A percentile compares a stretch with the other conserved stretches of the same genome.
phyloP scores from a whole-genome alignment of 2,888 invertebrate genomes.

The Dolichopus griseipennis region DNA sequence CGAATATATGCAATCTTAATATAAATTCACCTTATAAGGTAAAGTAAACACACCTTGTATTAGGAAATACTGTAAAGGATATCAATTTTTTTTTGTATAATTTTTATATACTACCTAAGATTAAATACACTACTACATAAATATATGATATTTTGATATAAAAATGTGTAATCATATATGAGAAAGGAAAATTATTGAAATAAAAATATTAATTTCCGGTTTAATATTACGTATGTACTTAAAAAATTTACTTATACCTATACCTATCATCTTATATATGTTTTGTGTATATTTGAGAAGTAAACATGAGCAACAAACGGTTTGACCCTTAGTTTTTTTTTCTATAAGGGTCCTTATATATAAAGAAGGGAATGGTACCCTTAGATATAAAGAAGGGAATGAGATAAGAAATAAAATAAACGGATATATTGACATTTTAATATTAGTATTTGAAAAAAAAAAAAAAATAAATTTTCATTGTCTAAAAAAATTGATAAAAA shows the following conservation, averaged over 20 bases:
- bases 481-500: no score
- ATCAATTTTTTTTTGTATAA: no score
- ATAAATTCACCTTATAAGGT: no score
- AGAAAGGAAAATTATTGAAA: background rate
- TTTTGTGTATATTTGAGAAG: background rate
- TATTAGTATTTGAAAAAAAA: background rate
- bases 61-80: no score
- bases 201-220: constrained; percentile 6
- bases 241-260: background rate
- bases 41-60: no score
- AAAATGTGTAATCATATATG: no score
- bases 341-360: no score
- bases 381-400: background rate
- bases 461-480: no score
- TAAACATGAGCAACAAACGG: background rate
- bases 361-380: background rate
- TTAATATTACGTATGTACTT: background rate
- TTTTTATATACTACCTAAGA: no score
- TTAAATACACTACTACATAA: no score
- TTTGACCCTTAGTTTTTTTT: background rate
- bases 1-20: no score
- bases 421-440: background rate
- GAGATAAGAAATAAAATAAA: background rate
- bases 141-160: no score
- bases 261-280: background rate